A percentile compares a stretch with the other conserved stretches of the same genome.
These are phyloP conservation scores for Heliconius eleuchia DNA, from an alignment of 1,140 invertebrate genomes.

Conservation along the genomic window DNA sequence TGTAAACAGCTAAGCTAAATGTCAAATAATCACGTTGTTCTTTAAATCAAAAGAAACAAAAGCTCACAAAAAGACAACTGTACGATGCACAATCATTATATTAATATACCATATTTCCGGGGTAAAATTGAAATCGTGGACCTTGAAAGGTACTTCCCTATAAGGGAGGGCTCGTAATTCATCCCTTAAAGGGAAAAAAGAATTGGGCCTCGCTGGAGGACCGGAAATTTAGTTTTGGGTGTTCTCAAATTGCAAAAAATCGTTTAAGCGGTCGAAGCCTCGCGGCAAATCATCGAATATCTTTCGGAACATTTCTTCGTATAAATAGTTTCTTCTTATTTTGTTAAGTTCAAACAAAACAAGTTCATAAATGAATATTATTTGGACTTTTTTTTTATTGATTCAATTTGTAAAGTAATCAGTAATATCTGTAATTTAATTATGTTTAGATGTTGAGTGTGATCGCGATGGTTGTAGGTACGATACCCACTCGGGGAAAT, in stretches of 20 bases:
- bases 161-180: constrained; percentile 28
- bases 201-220: constrained; percentile 22
- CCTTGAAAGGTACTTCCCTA: constrained; percentile 32
- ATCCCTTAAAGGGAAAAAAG: constrained; percentile 38
- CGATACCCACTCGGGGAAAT: no score
- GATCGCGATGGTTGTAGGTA: no score
- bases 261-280: constrained; percentile 27
- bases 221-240: constrained; percentile 44
- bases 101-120: constrained; percentile 33
- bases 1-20: no score
- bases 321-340: not conserved
- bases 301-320: not conserved
- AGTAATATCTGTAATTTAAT: no score
- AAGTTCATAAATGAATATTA: not conserved
- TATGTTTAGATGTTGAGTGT: no score
- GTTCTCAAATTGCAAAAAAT: constrained; percentile 37
- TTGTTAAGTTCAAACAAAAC: not conserved
- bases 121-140: constrained; percentile 36
- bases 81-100: constrained; percentile 21
- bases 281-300: constrained; percentile 5
- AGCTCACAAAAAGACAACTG: not conserved
- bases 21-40: no score
- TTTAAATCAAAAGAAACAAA: no score
- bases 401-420: no score
- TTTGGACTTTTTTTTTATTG: no score